These are phyloP conservation scores for Amiota minor DNA, from an alignment of 2,888 invertebrate genomes.

Conservation along the genomic window DNA sequence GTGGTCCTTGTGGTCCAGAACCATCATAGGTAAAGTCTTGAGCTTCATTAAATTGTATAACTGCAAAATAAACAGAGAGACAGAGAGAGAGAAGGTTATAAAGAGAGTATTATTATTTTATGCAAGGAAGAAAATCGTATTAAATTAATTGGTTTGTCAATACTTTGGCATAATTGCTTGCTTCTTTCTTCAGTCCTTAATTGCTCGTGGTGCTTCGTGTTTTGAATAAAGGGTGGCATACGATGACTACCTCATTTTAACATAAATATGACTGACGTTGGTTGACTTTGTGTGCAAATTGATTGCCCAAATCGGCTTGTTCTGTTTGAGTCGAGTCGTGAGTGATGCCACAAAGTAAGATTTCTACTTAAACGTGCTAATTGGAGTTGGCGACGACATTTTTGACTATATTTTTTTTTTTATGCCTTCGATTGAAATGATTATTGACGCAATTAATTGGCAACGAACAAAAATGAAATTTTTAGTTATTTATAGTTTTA, in stretches of 20 bases:
- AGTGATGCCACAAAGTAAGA: neutral
- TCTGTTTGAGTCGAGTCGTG: too few relatives aligned
- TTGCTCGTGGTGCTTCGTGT: neutral
- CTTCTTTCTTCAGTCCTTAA: neutral
- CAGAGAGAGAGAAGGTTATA: too few relatives aligned
- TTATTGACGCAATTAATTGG: neutral
- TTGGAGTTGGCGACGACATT: constrained; percentile 17
- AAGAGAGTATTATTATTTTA: constrained; percentile 25
- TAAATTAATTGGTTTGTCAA: neutral
- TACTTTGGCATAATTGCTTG: neutral
- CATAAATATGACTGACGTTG: neutral
- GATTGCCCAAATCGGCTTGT: constrained; percentile 22
- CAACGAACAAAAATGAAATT: too few relatives aligned
- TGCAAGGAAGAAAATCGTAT: constrained; percentile 18
- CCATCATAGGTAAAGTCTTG: constrained; percentile 58
- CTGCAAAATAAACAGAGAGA: neutral
- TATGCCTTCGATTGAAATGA: neutral
- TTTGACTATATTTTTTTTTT: neutral
- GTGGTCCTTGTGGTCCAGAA: constrained; percentile 77
- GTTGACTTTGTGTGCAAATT: neutral
- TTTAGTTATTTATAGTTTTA: too few relatives aligned
- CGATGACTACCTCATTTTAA: neutral
- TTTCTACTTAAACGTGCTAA: neutral
- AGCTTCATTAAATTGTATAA: constrained; percentile 22
- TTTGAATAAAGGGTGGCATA: too few relatives aligned